Conservation (phyloP, 1,140 invertebrate genomes). For the Hyposmocoma kahamanoa region DNA sequence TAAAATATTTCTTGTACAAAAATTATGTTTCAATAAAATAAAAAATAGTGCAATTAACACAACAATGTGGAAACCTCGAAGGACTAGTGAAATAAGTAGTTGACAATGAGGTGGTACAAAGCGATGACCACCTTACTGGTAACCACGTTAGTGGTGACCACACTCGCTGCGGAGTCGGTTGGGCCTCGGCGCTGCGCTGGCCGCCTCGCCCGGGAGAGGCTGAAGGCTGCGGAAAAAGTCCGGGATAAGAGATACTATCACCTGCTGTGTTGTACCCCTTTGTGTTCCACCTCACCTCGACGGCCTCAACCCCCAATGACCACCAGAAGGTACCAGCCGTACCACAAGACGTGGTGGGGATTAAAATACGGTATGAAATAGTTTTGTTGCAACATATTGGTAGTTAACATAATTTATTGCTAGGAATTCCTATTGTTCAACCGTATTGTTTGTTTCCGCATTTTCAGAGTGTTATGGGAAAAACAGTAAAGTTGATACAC, state of each 20-base stretch:
- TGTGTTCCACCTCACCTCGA: conserved; percentile 28
- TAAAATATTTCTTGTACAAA: too few relatives aligned
- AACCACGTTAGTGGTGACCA: conserved; percentile 15
- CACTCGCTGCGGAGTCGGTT: conserved; percentile 19
- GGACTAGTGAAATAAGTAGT: too few relatives aligned
- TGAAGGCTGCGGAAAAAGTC: conserved; percentile 61
- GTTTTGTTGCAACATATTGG: too few relatives aligned
- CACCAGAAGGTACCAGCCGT: conserved; percentile 51
- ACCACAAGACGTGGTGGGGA: conserved; percentile 61
- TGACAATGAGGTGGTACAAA: conserved; percentile 42
- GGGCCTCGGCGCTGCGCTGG: conserved; percentile 44
- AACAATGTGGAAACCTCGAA: too few relatives aligned
- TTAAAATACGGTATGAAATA: conserved; percentile 61
- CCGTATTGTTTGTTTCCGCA: too few relatives aligned
- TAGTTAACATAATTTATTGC: too few relatives aligned
- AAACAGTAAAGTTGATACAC: too few relatives aligned
- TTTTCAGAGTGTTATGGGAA: too few relatives aligned
- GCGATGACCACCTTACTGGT: conserved; percentile 22
- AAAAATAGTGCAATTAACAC: too few relatives aligned
- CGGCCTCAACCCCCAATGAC: conserved; percentile 32
- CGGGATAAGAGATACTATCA: conserved; percentile 54
- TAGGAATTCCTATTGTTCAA: too few relatives aligned
- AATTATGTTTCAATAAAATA: too few relatives aligned
- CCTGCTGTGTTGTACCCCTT: conserved; percentile 41
- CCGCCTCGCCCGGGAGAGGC: conserved; percentile 41